Evolutionary conservation across 2,888 invertebrate species (phyloP).

Genomic region (Microchrysa polita): DNA sequence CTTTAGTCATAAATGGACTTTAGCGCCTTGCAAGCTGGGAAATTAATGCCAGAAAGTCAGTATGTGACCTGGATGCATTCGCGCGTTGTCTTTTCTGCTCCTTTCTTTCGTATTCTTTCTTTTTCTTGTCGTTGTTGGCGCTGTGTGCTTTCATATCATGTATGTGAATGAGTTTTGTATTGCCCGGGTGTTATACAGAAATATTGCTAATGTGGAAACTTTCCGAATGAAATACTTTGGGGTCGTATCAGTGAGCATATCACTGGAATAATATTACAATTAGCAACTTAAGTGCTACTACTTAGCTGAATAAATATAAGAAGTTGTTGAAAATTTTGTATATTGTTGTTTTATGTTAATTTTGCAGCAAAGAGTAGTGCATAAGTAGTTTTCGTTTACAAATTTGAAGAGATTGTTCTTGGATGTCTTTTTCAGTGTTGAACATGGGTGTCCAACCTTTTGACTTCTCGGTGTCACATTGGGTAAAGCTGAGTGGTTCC

Average conservation of each 20-base stretch:
- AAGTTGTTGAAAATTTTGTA: slow-evolving; percentile 32
- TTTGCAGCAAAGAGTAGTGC: not conserved
- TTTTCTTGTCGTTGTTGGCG: too few species aligned
- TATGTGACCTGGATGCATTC: slow-evolving; percentile 37
- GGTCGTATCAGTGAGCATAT: slow-evolving; percentile 21
- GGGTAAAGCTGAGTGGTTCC: too few species aligned
- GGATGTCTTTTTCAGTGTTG: too few species aligned
- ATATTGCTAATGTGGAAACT: slow-evolving; percentile 41
- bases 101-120: not conserved
- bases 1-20: slow-evolving; percentile 21
- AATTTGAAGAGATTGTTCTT: not conserved
- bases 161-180: too few species aligned
- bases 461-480: too few species aligned
- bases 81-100: slow-evolving; percentile 22
- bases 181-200: not conserved
- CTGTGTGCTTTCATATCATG: too few species aligned
- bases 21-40: slow-evolving; percentile 26
- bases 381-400: slow-evolving; percentile 1
- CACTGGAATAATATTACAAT: slow-evolving; percentile 45
- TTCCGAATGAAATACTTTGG: slow-evolving; percentile 35
- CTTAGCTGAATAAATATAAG: slow-evolving; percentile 22
- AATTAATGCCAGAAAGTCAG: slow-evolving; percentile 4
- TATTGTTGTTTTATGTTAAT: slow-evolving; percentile 36
- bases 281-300: slow-evolving; percentile 32
- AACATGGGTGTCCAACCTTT: too few species aligned